Percentiles rank a stretch among this genome's conserved stretches.
phyloP scores from a whole-genome alignment of 2,113 vertebrate genomes.

The Sapajus apella region DNA sequence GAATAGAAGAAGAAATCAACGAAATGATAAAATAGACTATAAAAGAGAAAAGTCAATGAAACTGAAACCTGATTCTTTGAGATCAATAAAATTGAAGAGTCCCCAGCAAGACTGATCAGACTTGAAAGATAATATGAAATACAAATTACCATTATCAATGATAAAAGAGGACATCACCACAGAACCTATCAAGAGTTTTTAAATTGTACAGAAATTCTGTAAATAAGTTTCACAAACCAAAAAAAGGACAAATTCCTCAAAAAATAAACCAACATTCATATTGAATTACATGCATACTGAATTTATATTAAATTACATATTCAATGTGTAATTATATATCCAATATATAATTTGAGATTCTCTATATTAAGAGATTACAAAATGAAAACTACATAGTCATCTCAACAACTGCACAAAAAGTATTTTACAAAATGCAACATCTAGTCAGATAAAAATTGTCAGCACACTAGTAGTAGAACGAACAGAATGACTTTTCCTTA shows the following conservation, averaged over 20 bases:
- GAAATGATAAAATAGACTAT: not conserved
- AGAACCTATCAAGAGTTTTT: not conserved
- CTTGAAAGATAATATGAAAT: not conserved
- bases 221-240: not conserved
- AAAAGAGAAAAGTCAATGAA: not conserved
- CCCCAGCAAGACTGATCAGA: not conserved
- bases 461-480: not conserved
- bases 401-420: not conserved
- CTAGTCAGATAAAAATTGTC: not conserved
- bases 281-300: not conserved
- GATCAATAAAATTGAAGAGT: not conserved
- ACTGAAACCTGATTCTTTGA: not conserved
- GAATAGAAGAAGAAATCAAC: not conserved
- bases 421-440: not conserved
- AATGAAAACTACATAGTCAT: not conserved
- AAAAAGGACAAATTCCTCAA: not conserved
- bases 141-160: not conserved
- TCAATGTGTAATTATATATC: not conserved
- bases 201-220: not conserved
- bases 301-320: not conserved
- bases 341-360: not conserved
- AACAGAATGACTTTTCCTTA: not conserved
- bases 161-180: not conserved
- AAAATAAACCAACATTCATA: not conserved
- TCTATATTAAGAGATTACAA: not conserved